phyloP scores from a whole-genome alignment of 64 coral and sea anemone species.

The Porites australiensis region DNA sequence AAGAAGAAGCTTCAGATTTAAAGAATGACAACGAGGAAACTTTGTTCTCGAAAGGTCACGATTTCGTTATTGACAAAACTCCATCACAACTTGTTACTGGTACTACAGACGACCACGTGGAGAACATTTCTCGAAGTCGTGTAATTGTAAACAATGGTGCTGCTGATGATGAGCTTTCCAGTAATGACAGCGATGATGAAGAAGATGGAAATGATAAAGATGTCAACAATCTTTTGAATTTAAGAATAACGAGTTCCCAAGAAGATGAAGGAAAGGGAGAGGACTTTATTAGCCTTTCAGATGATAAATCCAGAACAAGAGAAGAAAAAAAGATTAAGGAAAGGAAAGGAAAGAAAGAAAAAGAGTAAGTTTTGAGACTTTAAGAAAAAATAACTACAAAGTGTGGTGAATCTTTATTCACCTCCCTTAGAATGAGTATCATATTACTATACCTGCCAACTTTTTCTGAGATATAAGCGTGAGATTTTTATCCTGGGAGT shows the following conservation, averaged over 20 bases:
- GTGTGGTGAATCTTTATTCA: no score
- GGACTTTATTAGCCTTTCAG: constrained; percentile 50
- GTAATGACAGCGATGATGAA: neutral
- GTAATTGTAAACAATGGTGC: no score
- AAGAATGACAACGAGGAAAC: neutral
- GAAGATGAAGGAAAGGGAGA: constrained; percentile 34
- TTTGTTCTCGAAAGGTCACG: neutral
- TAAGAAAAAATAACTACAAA: neutral
- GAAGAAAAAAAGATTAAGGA: neutral
- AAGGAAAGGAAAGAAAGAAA: neutral
- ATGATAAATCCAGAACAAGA: neutral
- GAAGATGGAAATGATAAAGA: neutral
- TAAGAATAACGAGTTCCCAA: constrained; percentile 20
- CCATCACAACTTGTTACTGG: neutral
- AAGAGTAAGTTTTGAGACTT: neutral
- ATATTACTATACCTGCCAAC: no score
- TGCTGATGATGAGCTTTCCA: neutral
- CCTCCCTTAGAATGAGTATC: no score
- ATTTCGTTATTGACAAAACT: neutral
- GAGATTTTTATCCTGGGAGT: no score
- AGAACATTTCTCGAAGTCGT: neutral
- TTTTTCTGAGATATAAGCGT: no score
- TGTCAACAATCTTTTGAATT: neutral
- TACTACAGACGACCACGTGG: neutral
- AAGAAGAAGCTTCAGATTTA: neutral